Conservation (phyloP, 2,113 vertebrate genomes). For the Dinomys branickii region DNA sequence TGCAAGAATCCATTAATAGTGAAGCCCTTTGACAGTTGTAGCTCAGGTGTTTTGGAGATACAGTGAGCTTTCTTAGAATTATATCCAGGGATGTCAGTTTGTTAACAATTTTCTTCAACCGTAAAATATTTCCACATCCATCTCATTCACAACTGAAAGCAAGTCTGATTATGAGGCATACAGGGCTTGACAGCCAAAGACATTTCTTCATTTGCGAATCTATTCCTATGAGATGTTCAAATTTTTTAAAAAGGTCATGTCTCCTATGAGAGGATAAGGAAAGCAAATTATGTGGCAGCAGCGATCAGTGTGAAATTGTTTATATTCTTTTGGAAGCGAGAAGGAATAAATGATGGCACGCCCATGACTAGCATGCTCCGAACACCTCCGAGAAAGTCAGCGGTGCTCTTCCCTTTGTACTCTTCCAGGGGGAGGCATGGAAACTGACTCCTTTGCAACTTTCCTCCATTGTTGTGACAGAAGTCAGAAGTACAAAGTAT, state of each 20-base stretch:
- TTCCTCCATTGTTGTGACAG: conserved; percentile 58
- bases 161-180: neutral
- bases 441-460: conserved; percentile 63
- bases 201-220: conserved; percentile 64
- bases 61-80: conserved; percentile 17
- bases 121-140: neutral
- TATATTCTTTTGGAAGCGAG: conserved; percentile 44
- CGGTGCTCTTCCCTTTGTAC: conserved; percentile 43
- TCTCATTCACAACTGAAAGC: conserved; percentile 23
- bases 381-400: conserved; percentile 12
- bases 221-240: conserved; percentile 46
- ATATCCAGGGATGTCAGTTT: conserved; percentile 21
- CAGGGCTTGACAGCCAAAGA: neutral
- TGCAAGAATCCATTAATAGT: conserved; percentile 42
- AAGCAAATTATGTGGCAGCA: neutral
- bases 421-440: conserved; percentile 32
- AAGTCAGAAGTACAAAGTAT: conserved; percentile 61
- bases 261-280: conserved; percentile 20
- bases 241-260: neutral
- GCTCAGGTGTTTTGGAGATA: conserved; percentile 2
- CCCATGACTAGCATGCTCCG: neutral
- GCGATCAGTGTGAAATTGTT: conserved; percentile 18
- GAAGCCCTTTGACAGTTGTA: neutral
- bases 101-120: conserved; percentile 49
- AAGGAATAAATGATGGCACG: accelerated